Evolutionary conservation across 2,888 invertebrate genomes (phyloP).

Genomic region (Lissocephala sabroskyi): DNA sequence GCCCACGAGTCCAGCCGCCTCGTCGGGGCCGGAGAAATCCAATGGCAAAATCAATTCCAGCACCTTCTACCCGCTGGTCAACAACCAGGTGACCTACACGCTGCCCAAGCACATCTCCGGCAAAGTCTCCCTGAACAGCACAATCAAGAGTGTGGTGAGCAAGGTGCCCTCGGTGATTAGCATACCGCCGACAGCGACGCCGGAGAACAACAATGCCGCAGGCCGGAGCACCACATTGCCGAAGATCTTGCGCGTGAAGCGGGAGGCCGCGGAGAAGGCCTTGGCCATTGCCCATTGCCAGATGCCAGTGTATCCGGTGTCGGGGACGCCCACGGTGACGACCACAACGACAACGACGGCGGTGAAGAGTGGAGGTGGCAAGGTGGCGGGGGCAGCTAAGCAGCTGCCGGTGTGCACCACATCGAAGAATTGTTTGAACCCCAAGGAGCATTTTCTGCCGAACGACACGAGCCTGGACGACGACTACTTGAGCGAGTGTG

Average conservation of each 20-base stretch:
- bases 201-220: conserved; percentile 37
- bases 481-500: conserved; percentile 87
- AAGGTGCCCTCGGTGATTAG: conserved; percentile 72
- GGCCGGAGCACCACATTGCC: conserved; percentile 66
- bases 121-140: conserved; percentile 70
- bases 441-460: conserved; percentile 72
- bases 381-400: no score
- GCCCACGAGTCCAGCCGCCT: conserved; percentile 44
- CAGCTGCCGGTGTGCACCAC: conserved; percentile 72
- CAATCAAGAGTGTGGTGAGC: conserved; percentile 71
- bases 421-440: conserved; percentile 72
- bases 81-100: conserved; percentile 70
- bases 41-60: conserved; percentile 69
- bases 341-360: conserved; percentile 16
- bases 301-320: conserved; percentile 64
- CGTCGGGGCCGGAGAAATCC: conserved; percentile 26
- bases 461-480: conserved; percentile 75
- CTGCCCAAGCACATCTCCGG: conserved; percentile 70
- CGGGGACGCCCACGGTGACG: conserved; percentile 8
- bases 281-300: conserved; percentile 52
- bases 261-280: conserved; percentile 20
- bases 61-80: conserved; percentile 71
- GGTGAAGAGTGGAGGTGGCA: no score
- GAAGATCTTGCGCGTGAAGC: conserved; percentile 65
- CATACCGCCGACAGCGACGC: conserved; percentile 59